Evolutionary conservation across 1,140 invertebrate species (phyloP), one percentile per base, ranked within the genome.

Genomic region (Hirudo medicinalis): DNA sequence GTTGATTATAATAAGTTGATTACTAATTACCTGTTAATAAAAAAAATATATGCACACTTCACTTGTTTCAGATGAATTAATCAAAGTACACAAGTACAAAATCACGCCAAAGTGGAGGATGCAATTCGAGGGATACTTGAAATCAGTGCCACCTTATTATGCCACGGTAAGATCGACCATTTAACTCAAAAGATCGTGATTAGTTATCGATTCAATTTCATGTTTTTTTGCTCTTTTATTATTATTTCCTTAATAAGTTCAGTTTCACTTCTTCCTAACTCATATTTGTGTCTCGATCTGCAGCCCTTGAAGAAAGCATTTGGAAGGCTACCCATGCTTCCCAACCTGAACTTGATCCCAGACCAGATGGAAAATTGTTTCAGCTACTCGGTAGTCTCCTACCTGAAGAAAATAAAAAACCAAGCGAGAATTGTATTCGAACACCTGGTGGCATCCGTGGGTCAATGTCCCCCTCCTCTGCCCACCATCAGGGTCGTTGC

Each of bases 131-230:
- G 90, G 90, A 80, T 99, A 98, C 79, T 85, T 97, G 36, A 88
- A 92, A 77, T 91, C 90, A 29, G 92, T 98, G 87, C 96, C 96
- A 36, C 88, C 90, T 6, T 99, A 98, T 84, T 99, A 98, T 85
- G 90, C 91, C 75, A 87, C 87, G 76, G 91, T 94, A 82, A 85
- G 87, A 36, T 53, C 22, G 36, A 19, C n/a, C 55, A 22, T 27
- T 27, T 53, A 67, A 63, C 70, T 20, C n/a, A n/a, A n/a, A n/a
- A n/a, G n/a, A n/a, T n/a, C 8, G 20, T 74, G 6, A 32, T 5
- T 36, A 1, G 8, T 74, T 74, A 15, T 36, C 49, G 20, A 43
- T 40, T 29, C 4, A n/a, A 5, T 71, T n/a, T 60, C 53, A 54
- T 74, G 67, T 57, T 22, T 72, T 29, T 70, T 86, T 85, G 20